Evolutionary conservation across 2,113 vertebrate genomes (phyloP), one percentile per base, ranked within the genome.

Genomic region (Sorex fumeus): DNA sequence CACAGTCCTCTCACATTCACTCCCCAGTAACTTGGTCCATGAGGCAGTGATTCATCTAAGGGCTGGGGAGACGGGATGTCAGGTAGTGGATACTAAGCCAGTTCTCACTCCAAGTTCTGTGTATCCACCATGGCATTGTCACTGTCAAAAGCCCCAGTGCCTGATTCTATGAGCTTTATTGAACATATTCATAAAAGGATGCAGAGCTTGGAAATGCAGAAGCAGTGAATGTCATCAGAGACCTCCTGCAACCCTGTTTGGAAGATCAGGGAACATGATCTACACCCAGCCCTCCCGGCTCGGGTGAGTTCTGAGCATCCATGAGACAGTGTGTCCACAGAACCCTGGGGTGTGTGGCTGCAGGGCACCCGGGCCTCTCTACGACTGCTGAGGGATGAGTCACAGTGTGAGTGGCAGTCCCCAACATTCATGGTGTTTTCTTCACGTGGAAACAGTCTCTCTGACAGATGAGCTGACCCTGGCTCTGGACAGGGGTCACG

Each of bases 171-270:
- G 34, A 64, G 40, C 47, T 90, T 64, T 36, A 16, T 32, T 81
- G 62, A 85, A 78, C 57, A 36, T 60, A 71, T 80, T 81, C n/a
- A 28, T 19, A 78, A 91, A 74, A 36, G n/a, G 78, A n/a, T 4
- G 19, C 69, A 28, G 80, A 66, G 40, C 50, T 91, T 57, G 62
- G 79, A 74, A 77, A 34, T 47, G 21, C 84, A 45, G 62, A 86
- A 77, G 74, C 40, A 60, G 66, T 79, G n/a, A 47, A 9, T 45
- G 21, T 75, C 86, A 71, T 40, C 71, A 79, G 81, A 91, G 71
- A 18, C n/a, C 19, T 69, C 50, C 43, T 87, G 11, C 12, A 72
- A 6, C 60, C 30, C 10, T 47, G 28, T 76, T n/a, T 12, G 43
- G n/a, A 79, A 70, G 15, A 6, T 18, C n/a, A 19, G 43, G 28